Conservation (phyloP, 2,113 vertebrate genomes). For the Hiodon alosoides region DNA sequence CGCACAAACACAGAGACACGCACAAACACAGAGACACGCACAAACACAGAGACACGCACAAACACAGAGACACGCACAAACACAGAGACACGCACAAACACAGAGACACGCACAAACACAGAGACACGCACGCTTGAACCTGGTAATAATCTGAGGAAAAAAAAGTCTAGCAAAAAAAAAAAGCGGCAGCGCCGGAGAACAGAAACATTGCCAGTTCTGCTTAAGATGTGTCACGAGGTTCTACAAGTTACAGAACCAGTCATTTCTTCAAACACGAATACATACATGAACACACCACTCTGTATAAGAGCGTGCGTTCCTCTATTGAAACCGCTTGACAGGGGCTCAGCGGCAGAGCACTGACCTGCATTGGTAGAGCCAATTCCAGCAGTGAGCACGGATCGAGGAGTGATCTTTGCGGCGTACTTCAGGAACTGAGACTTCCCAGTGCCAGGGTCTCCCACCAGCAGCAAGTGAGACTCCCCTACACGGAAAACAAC, state of each 20-base stretch:
- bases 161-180: not conserved
- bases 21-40: too few species aligned
- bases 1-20: too few species aligned
- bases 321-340: not conserved
- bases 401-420: conserved; percentile 87
- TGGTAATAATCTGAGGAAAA: too few species aligned
- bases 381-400: conserved; percentile 90
- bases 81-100: too few species aligned
- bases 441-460: conserved; percentile 94
- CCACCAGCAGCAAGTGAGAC: conserved; percentile 89
- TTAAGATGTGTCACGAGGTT: not conserved
- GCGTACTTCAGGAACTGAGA: conserved; percentile 97
- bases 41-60: too few species aligned
- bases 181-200: not conserved
- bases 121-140: too few species aligned
- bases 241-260: too few species aligned
- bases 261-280: too few species aligned
- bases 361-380: conserved; percentile 94
- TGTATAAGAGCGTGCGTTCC: not conserved
- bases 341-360: not conserved
- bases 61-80: too few species aligned
- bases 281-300: not conserved
- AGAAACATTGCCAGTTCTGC: not conserved
- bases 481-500: conserved; percentile 67
- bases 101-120: too few species aligned